Base-by-base conservation (phyloP, 2,113 vertebrate species). In the Proterorhinus semilunaris region DNA sequence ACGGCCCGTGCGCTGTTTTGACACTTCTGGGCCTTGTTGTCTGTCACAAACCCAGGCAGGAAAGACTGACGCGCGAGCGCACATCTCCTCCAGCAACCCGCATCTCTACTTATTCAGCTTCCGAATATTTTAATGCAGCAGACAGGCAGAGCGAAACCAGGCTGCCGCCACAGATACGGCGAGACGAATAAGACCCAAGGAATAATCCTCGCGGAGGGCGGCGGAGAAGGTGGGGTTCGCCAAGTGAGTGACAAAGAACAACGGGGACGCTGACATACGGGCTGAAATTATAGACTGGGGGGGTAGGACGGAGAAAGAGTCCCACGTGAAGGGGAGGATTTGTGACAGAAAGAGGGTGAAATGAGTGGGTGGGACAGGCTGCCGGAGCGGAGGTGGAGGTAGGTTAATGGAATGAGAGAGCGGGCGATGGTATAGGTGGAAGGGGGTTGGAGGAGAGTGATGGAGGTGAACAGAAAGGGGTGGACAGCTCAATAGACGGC, bases 81-180 rank as follows among this genome's bases (percentile, higher is more conserved):
- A 77, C 76, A 47, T 90, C 92, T 95, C 93, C 92, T 87, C 92
- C 93, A 96, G 94, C 94, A 94, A 3, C 8, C n/a, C 16, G 2
- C 92, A 93, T 93, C 90, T 87, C 92, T 93, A 91, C 93, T 96
- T 93, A 94, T 95, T 95, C 94, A 94, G 94, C 94, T 94, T 94
- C 42, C 64, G 84, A 86, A 88, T 86, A 95, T 96, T 96, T 96
- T 95, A 95, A 94, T 95, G 93, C 95, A 95, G 92, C 87, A 93
- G 92, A 94, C 94, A 93, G 95, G 90, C 93, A 93, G 88, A 91
- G 93, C 93, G 92, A 93, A 94, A 91, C 89, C 91, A 93, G 92
- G 76, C 86, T 84, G 68, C 86, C 85, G 68, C 65, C 67, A 75
- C 49, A 55, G 54, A 55, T 65, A 68, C 67, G 66, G 74, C 50